Percentiles rank a stretch among this genome's conserved stretches.
phyloP scores from a whole-genome alignment of 2,888 invertebrate species.

The Caenorhabditis afra region DNA sequence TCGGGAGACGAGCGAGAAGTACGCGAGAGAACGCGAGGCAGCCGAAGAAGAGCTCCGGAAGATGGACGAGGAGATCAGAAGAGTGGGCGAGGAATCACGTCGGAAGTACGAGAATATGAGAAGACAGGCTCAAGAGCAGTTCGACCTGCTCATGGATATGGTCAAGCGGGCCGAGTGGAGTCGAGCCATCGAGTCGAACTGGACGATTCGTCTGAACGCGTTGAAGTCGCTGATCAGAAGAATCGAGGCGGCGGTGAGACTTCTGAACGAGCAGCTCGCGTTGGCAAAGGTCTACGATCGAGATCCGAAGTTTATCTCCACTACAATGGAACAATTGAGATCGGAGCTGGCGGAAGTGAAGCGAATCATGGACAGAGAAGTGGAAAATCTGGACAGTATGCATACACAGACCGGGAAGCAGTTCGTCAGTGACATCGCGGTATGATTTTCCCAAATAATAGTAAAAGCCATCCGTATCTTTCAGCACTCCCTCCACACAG shows the following conservation, averaged over 20 bases:
- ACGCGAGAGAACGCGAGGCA: not conserved
- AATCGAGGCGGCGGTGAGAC: not conserved
- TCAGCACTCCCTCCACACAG: not conserved
- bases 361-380: constrained; percentile 14
- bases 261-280: not conserved
- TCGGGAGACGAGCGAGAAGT: not conserved
- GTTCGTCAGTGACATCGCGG: constrained; percentile 1
- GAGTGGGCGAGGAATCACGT: not conserved
- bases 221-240: constrained; percentile 2
- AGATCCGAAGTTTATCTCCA: not conserved
- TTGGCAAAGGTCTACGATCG: not conserved
- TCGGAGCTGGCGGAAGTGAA: constrained; percentile 1
- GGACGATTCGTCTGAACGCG: constrained; percentile 9
- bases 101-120: constrained; percentile 2
- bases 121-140: not conserved
- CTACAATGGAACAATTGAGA: constrained; percentile 1
- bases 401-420: constrained; percentile 1
- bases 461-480: not conserved
- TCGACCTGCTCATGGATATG: not conserved
- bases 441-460: too few relatives aligned
- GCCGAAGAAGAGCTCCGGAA: not conserved
- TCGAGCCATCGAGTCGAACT: constrained; percentile 6
- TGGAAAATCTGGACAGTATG: constrained; percentile 7
- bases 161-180: not conserved
- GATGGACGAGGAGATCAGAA: not conserved